phyloP scores from a whole-genome alignment of 2,888 invertebrate species.

The Drosophila birchii region DNA sequence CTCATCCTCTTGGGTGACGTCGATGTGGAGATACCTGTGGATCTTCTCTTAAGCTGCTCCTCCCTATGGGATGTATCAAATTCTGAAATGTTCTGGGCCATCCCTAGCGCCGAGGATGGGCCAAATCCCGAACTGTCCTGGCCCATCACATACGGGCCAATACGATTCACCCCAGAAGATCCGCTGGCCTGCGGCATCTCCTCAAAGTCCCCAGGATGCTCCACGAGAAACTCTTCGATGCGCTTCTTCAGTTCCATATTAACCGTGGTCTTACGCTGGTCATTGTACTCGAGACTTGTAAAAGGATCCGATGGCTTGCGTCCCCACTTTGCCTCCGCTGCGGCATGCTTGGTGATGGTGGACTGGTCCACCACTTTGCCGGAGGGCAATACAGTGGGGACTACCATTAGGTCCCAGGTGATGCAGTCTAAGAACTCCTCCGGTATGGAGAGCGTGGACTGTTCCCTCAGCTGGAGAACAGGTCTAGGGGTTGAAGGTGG shows the following conservation, averaged over 20 bases:
- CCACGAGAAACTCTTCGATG: conserved; percentile 90
- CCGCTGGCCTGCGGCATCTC: conserved; percentile 87
- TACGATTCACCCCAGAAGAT: conserved; percentile 29
- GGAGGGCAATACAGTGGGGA: conserved; percentile 90
- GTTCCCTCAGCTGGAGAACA: conserved; percentile 74
- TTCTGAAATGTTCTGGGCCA: too few species aligned
- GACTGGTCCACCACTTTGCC: conserved; percentile 90
- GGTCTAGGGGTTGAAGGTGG: conserved; percentile 62
- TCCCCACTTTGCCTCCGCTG: conserved; percentile 89
- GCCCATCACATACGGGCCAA: too few species aligned
- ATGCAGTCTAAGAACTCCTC: conserved; percentile 91
- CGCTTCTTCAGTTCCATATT: conserved; percentile 89
- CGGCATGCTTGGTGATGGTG: conserved; percentile 89
- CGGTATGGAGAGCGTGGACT: conserved; percentile 85
- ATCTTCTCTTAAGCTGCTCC: too few species aligned
- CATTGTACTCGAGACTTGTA: conserved; percentile 88
- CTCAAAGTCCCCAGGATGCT: conserved; percentile 86
- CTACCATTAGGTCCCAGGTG: conserved; percentile 89
- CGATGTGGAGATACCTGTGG: too few species aligned
- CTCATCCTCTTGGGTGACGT: too few species aligned
- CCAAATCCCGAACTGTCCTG: background rate
- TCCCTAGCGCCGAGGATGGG: too few species aligned
- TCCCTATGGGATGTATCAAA: too few species aligned
- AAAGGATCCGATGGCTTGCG: conserved; percentile 90
- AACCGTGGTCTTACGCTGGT: conserved; percentile 87